Base-by-base conservation (phyloP, 2,888 invertebrate genomes). In the Choreutis nemorana region DNA sequence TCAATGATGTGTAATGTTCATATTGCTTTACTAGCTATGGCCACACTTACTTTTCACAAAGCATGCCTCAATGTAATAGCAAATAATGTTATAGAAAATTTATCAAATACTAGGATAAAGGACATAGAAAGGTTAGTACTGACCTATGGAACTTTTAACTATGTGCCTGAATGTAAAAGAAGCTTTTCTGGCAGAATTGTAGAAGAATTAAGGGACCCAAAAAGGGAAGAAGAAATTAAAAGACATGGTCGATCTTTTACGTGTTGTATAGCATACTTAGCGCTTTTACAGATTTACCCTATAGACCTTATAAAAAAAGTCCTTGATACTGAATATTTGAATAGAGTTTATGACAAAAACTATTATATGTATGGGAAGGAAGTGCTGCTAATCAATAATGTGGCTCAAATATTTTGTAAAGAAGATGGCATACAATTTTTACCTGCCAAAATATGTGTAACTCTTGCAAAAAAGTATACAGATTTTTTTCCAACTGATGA, bases 81-180 rank as follows among this genome's bases (percentile, higher is more conserved):
- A 0, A 45, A 82, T 25, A 77, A 75, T 35, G 73, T 87, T 11
- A 53, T 70, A 5, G 42, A 56, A 2, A 61, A 82, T 14, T 50
- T 88, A 1, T 37, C 67, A 2, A 28, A 50, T 3, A 56, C 81
- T 0, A 81, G 90, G 36, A 26, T 90, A 1, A 92, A 92, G 62
- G 91, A 92, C 50, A 64, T 91, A 15, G 91, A 91, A 60, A 81
- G 90, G 42, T 59, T 90, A 5, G 60, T 84, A 2, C 73, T 87
- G 35, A 78, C 81, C 1, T 80, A 85, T 47, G 81, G 83, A 2
- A 79, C 84, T 48, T 87, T 87, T 39, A 82, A 87, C 53, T 80
- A 75, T 30, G 57, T 63, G 33, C 84, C 85, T 8, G 42, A 71
- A 28, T 79, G 72, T n/a, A 40, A 52, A 36, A 45, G 54, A 25